A percentile compares a stretch with the other conserved stretches of the same genome.
Evolutionary conservation across 2,113 vertebrate species (phyloP).

Genomic region (Laterallus jamaicensis): DNA sequence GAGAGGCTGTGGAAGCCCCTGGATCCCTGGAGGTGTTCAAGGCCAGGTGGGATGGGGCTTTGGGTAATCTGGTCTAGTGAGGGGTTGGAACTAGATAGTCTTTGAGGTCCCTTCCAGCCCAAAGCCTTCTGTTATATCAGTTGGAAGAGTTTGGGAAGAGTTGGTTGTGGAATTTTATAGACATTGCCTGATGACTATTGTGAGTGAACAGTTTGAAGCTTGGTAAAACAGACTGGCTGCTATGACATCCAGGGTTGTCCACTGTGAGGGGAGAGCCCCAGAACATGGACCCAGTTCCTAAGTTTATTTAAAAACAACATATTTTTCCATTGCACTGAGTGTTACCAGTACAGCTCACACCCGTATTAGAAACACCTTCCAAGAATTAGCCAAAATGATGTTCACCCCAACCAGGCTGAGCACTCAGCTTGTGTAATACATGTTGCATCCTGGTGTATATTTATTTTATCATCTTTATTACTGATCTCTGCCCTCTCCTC

Average conservation of each 20-base stretch:
- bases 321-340: neutral
- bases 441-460: rapidly evolving
- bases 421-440: neutral
- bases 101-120: too few relatives aligned
- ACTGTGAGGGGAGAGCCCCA: neutral
- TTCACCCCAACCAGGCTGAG: too few relatives aligned
- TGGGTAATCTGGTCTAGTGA: too few relatives aligned
- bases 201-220: neutral
- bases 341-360: neutral
- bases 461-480: neutral
- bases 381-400: neutral
- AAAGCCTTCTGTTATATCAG: neutral
- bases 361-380: neutral
- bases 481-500: neutral
- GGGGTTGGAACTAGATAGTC: too few relatives aligned
- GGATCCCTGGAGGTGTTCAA: too few relatives aligned
- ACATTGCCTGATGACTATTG: neutral
- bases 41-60: too few relatives aligned
- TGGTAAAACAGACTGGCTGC: neutral
- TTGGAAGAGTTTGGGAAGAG: neutral
- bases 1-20: too few relatives aligned
- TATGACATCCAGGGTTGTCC: neutral
- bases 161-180: neutral
- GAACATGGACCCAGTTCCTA: neutral
- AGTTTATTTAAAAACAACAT: neutral